Percentiles rank a stretch among this genome's conserved stretches.
Evolutionary conservation across 1,140 invertebrate genomes (phyloP).

Genomic region (Orussus abietinus): DNA sequence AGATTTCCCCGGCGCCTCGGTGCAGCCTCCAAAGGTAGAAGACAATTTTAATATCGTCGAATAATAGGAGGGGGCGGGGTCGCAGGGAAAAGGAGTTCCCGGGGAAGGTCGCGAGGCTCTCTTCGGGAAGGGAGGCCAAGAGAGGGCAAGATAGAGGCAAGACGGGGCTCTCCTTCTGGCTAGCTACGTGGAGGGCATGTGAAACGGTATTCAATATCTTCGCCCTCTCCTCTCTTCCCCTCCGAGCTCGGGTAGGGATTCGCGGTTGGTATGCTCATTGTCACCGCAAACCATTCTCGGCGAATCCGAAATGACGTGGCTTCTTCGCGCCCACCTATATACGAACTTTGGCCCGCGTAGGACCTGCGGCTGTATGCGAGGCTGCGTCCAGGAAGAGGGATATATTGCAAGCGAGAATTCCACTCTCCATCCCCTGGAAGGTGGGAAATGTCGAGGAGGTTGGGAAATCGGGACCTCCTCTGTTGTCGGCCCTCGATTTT

Average conservation of each 20-base stretch:
- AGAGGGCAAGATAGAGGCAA: slow-evolving; percentile 19
- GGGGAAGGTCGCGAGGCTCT: background rate
- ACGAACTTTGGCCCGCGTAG: too few species aligned
- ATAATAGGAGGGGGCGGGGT: slow-evolving; percentile 28
- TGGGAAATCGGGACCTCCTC: too few species aligned
- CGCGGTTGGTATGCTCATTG: slow-evolving; percentile 39
- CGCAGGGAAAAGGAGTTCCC: background rate
- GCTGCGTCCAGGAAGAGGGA: too few species aligned
- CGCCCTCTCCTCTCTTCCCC: slow-evolving; percentile 15
- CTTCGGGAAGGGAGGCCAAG: slow-evolving; percentile 13
- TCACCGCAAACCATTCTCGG: slow-evolving; percentile 40
- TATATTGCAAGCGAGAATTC: too few species aligned
- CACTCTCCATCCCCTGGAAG: too few species aligned
- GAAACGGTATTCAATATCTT: slow-evolving; percentile 50
- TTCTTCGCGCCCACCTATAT: slow-evolving; percentile 28
- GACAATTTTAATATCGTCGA: slow-evolving; percentile 47
- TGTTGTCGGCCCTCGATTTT: too few species aligned
- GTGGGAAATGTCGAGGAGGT: too few species aligned
- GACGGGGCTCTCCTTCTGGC: slow-evolving; percentile 20
- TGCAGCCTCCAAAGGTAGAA: slow-evolving; percentile 26
- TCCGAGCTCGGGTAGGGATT: slow-evolving; percentile 13
- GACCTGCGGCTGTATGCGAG: too few species aligned
- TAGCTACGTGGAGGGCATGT: slow-evolving; percentile 47
- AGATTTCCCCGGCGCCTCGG: background rate
- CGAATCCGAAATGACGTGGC: slow-evolving; percentile 38